Evolutionary conservation across 2,113 vertebrate genomes (phyloP).

Genomic region (Zapus hudsonius): DNA sequence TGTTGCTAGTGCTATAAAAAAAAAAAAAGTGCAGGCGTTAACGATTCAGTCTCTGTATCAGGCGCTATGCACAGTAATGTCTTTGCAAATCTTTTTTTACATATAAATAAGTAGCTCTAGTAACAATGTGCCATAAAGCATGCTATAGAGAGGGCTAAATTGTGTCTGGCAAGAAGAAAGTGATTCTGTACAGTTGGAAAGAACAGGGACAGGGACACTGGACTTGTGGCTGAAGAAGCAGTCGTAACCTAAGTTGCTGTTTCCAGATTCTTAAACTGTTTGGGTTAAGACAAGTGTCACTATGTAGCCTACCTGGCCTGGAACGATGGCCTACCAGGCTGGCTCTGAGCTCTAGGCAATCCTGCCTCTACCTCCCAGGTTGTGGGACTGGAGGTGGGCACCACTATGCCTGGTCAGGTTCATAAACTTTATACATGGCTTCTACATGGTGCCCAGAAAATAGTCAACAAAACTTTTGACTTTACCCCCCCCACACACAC

Average conservation of each 20-base stretch:
- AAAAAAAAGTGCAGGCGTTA: conserved; percentile 77
- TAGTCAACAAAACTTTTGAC: background rate
- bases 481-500: no score
- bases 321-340: background rate
- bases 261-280: conserved; percentile 13
- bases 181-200: background rate
- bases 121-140: conserved; percentile 66
- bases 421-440: background rate
- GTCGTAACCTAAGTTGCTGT: background rate
- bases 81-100: conserved; percentile 15
- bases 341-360: background rate
- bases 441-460: background rate
- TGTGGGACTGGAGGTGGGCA: background rate
- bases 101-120: conserved; percentile 39
- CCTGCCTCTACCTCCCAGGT: background rate
- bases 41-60: conserved; percentile 78
- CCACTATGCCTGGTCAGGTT: background rate
- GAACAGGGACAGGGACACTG: background rate
- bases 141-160: conserved; percentile 69
- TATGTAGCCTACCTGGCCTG: no score
- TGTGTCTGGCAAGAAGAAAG: conserved; percentile 43
- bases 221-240: background rate
- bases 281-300: background rate
- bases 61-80: conserved; percentile 71
- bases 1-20: conserved; percentile 81